Percentiles rank a stretch among this genome's conserved stretches.
These are phyloP conservation scores for Hermodice carunculata DNA, from an alignment of 2,888 invertebrate genomes.

Conservation along the genomic window DNA sequence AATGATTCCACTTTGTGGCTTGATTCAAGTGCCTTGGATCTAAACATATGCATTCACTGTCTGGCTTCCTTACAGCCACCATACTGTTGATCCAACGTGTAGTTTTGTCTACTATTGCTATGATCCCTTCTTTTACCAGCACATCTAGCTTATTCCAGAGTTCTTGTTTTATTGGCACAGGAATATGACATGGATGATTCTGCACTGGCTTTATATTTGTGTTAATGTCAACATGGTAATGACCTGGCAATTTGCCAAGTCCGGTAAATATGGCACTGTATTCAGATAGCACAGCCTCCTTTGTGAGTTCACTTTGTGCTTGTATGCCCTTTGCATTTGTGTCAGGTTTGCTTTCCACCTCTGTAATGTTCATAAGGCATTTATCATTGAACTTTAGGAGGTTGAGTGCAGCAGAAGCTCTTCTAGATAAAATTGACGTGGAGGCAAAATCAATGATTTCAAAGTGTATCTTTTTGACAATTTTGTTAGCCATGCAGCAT, in stretches of 20 bases:
- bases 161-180: too few species aligned
- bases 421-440: too few species aligned
- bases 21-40: background rate
- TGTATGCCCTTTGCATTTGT: too few species aligned
- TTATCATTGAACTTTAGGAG: too few species aligned
- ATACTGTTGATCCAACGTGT: constrained; percentile 3
- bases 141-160: background rate
- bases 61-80: background rate
- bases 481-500: too few species aligned
- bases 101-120: background rate
- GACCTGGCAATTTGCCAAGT: background rate
- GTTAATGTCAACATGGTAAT: background rate
- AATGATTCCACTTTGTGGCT: background rate
- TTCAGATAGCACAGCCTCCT: background rate
- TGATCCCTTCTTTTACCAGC: background rate
- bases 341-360: too few species aligned
- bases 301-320: too few species aligned
- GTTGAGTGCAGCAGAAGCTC: too few species aligned
- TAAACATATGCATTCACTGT: background rate
- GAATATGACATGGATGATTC: too few species aligned
- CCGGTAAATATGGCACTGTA: background rate
- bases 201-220: background rate
- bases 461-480: too few species aligned
- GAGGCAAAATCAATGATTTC: too few species aligned
- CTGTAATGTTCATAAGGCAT: too few species aligned